Base-by-base conservation (phyloP, 1,140 invertebrate species). In the Zaprionus kolodkinae region DNA sequence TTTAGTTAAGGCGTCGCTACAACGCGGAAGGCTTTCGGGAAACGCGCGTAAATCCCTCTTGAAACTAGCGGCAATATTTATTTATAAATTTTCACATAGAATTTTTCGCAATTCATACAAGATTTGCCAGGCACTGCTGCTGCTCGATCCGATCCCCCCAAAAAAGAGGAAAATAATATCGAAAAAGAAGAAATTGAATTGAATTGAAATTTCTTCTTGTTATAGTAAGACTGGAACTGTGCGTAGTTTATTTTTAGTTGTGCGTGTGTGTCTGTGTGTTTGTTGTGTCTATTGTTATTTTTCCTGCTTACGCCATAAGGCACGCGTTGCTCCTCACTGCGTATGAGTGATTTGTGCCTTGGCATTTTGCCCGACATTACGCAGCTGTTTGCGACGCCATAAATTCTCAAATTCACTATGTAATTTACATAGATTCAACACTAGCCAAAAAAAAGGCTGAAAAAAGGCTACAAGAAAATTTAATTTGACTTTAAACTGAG, bases 291-390 rank as follows among this genome's bases (percentile, higher is more conserved):
- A 89, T 89, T 88, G 85, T 89, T 76, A 56, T 78, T 88, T 85
- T 57, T 48, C 62, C 50, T 70, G 66, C 76, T 86, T 81, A 75
- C 76, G 85, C 76, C 72, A 79, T 68, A 74, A 45, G 48, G 38
- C 61, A 69, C 65, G 66, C 65, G 75, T 52, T 73, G 48, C 72
- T 75, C 69, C 72, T 75, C 69, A 76, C 75, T 90, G 81, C 85
- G 81, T 90, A 89, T 85, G 86, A 81, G 78, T 90, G 81, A 89
- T 89, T 81, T 88, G 79, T 80, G 83, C 68, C 55, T 79, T 76
- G 85, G 86, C 85, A 79, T 54, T 50, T 62, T 89, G 85, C 85
- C 85, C 86, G 76, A 85, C 75, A 90, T 89, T 85, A 89, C 86
- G 86, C 85, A 89, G 85, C 86, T 90, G 85, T 85, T 71, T 83